Evolutionary conservation across 2,797 vertebrate genomes (phyloP), one percentile per base, ranked within the genome.

Genomic region (Sebastes miniatus): DNA sequence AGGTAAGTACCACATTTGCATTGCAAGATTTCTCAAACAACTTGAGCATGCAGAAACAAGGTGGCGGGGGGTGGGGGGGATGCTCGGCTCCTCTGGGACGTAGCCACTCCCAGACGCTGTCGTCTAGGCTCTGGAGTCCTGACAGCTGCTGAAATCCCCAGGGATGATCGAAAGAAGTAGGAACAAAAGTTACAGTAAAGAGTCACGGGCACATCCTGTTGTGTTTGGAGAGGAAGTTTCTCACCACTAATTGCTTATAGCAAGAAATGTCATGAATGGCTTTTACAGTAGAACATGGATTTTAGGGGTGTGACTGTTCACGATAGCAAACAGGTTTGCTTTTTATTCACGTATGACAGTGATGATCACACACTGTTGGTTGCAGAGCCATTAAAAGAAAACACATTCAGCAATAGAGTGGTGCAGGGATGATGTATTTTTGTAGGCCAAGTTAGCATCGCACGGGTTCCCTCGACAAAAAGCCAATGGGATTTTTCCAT

Each of bases 1-100:
- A 93, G 90, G 89, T 88, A 92, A 92, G 92, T 83, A 77, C 58
- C 79, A 12, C 89, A 94, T 95, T 94, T 95, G 94, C 93, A 94
- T 93, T 79, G 86, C 81, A 81, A 87, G 87, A 88, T 91, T 90
- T 90, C 87, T 91, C 91, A 91, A 91, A 92, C 87, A 90, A 89
- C 80, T 89, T 91, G 84, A 90, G 87, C 77, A 31, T 66, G 78
- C 89, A 88, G 86, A 81, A 83, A 88, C 79, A 85, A 72, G 69
- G 47, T 6, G n/a, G 61, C 0, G 50, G n/a, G 18, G 29, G 18
- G n/a, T 22, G 20, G 27, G 27, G 36, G 12, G 27, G 18, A n/a
- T 29, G 73, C 69, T 85, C 25, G 8, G 72, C 52, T 93, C 93
- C 90, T 89, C 24, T 1, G 91, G 93, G 91, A 93, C 74, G 1